Base-by-base conservation (phyloP, 2,797 vertebrate species). In the Lutra lutra region DNA sequence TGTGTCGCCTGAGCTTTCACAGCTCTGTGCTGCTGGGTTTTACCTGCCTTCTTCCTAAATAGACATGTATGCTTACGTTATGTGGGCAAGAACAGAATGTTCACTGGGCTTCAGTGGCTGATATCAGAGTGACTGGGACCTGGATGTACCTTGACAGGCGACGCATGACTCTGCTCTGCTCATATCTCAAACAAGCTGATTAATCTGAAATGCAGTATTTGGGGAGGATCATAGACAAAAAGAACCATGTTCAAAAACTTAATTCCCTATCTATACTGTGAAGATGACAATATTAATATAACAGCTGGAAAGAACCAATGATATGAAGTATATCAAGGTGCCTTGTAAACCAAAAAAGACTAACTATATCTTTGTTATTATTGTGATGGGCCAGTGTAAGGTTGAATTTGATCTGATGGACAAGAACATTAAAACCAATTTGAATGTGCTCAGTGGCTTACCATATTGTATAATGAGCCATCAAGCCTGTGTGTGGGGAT, bases 301-400 rank as follows among this genome's bases (percentile, higher is more conserved):
- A 46, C 75, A 86, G 86, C 60, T 95, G 38, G 18, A 51, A 91
- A 87, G 54, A 94, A 90, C 25, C 78, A 46, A 86, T 72, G 17
- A 89, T 70, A 79, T 78, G 12, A 70, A 73, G 21, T 62, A 77
- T 38, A 43, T 80, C 21, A 75, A 80, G 23, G 40, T 60, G 18
- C 14, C 82, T 89, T 95, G 58, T 46, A 80, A 68, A 90, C 27
- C 4, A 48, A 73, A 82, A 80, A 29, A 38, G 8, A 43, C 12
- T 27, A 2, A 64, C 35, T 94, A 0, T 72, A 60, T 97, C n/a
- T 89, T 89, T 91, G 90, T 95, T 80, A 10, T 29, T 38, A 58
- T 85, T 46, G 13, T 11, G 46, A 77, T 60, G 58, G 48, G 35
- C 18, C 21, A 70, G 11, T 25, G 2, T 38, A 32, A 87, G 43